Percentiles rank a stretch among this genome's conserved stretches.
Conservation (phyloP, 2,113 vertebrate species). For the Muscicapa adusta region DNA sequence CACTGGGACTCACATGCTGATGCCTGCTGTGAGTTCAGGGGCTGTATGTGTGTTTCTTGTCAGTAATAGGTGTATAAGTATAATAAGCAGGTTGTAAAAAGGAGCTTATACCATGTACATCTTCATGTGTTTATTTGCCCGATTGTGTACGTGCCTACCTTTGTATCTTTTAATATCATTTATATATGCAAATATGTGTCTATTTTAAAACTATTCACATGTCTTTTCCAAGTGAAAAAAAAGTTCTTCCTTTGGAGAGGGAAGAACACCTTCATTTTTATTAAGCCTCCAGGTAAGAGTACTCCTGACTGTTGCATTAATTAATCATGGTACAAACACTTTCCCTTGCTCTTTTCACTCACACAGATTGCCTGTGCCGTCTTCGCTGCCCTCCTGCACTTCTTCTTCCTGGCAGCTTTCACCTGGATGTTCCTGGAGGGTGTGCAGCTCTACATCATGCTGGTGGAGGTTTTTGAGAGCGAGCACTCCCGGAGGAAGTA, state of each 20-base stretch:
- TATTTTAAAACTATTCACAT: background rate
- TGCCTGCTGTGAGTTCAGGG: background rate
- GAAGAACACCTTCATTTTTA: background rate
- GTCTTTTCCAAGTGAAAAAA: background rate
- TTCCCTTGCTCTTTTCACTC: background rate
- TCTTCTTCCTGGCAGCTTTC: constrained; percentile 98
- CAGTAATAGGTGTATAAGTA: background rate
- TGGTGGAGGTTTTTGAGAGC: constrained; percentile 98
- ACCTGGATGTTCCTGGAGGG: constrained; percentile 99
- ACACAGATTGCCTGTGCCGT: constrained; percentile 90
- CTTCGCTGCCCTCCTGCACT: constrained; percentile 94
- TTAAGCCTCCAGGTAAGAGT: background rate
- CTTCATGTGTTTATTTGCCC: background rate
- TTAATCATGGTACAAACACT: background rate
- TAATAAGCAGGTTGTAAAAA: background rate
- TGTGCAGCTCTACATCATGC: constrained; percentile 97
- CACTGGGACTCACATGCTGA: background rate
- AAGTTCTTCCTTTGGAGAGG: background rate
- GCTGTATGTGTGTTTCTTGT: background rate
- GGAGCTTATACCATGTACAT: background rate
- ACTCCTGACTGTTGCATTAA: background rate
- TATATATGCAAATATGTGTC: background rate
- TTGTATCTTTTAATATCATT: background rate
- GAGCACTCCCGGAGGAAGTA: constrained; percentile 93
- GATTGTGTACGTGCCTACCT: background rate